phyloP scores from a whole-genome alignment of 2,113 vertebrate species.

The Fukomys damarensis region DNA sequence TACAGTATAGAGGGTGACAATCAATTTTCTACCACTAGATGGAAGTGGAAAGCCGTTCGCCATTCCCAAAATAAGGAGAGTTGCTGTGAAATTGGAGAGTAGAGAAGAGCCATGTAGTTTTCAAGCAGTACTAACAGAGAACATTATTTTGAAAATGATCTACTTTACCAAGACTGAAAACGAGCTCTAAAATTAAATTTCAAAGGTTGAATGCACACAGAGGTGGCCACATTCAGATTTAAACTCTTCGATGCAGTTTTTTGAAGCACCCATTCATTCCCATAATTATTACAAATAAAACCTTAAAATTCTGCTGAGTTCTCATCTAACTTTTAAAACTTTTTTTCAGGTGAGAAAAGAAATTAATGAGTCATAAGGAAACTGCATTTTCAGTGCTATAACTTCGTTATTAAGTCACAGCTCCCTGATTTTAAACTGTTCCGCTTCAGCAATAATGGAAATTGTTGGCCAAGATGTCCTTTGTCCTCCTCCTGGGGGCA shows the following conservation, averaged over 20 bases:
- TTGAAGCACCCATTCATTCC: neutral
- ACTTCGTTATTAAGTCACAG: neutral
- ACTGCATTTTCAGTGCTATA: neutral
- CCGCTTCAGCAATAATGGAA: neutral
- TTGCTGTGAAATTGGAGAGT: neutral
- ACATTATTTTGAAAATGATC: neutral
- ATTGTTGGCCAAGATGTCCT: neutral
- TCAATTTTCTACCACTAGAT: conserved; percentile 66
- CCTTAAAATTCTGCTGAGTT: neutral
- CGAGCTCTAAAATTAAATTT: neutral
- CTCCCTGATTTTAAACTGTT: neutral
- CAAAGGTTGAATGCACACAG: neutral
- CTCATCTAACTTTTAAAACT: neutral
- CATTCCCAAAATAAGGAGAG: neutral
- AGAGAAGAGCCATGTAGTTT: neutral
- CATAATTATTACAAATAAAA: neutral
- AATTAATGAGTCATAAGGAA: neutral
- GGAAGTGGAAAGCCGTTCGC: conserved; percentile 41
- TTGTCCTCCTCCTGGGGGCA: neutral
- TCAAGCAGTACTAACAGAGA: neutral
- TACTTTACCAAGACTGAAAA: neutral
- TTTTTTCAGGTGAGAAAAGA: neutral
- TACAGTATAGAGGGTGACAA: neutral
- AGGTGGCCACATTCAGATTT: neutral
- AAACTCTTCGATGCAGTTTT: neutral